Percentiles rank a stretch among this genome's conserved stretches.
Evolutionary conservation across 2,797 vertebrate genomes (phyloP).

Genomic region (Bucorvus abyssinicus): DNA sequence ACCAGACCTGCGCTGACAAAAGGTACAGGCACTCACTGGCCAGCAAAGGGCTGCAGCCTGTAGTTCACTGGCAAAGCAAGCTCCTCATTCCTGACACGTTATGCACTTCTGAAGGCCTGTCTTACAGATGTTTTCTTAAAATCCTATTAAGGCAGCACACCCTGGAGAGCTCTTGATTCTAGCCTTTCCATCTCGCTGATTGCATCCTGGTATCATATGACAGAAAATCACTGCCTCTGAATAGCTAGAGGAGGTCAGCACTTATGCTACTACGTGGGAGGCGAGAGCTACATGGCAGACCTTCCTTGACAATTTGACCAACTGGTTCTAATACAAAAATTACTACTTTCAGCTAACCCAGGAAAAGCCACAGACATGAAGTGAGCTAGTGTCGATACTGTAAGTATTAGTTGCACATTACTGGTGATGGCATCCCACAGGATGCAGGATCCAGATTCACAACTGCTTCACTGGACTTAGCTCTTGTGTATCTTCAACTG

Average conservation of each 20-base stretch:
- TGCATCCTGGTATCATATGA: background rate
- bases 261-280: constrained; percentile 1
- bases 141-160: background rate
- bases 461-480: background rate
- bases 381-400: background rate
- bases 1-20: background rate
- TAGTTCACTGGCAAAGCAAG: background rate
- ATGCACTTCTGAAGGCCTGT: background rate
- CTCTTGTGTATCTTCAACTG: background rate
- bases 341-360: constrained; percentile 3
- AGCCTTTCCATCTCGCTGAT: background rate
- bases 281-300: background rate
- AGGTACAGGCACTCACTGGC: background rate
- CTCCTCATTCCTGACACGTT: background rate
- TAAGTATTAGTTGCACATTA: background rate
- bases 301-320: constrained; percentile 24
- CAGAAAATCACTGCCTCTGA: constrained; percentile 53
- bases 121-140: background rate
- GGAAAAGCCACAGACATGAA: background rate
- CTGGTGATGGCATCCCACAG: background rate
- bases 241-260: background rate
- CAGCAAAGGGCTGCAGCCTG: background rate
- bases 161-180: constrained; percentile 25
- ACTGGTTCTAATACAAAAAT: constrained; percentile 42
- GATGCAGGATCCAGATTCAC: background rate